A percentile compares a stretch with the other conserved stretches of the same genome.
phyloP scores from a whole-genome alignment of 1,140 invertebrate genomes.

The Anastatus disparis region DNA sequence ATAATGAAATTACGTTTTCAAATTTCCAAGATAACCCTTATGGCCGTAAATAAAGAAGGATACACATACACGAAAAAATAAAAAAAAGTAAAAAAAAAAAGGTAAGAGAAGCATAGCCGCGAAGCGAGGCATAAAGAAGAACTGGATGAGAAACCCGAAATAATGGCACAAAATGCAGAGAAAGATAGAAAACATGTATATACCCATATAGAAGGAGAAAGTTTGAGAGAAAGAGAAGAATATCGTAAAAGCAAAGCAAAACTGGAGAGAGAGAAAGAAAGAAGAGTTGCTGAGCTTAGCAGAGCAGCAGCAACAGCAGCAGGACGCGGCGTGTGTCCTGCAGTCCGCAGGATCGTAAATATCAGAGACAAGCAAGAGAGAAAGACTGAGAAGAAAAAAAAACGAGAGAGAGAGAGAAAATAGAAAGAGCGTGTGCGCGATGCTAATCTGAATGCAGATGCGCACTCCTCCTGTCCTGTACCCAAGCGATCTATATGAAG shows the following conservation, averaged over 20 bases:
- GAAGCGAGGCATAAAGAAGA: not conserved
- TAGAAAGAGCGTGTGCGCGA: slow-evolving; percentile 50
- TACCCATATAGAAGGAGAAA: not conserved
- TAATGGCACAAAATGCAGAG: too few species aligned
- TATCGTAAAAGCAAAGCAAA: slow-evolving; percentile 12
- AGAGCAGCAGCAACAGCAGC: slow-evolving; percentile 26
- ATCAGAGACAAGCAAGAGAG: slow-evolving; percentile 28
- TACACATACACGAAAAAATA: not conserved
- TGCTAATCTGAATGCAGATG: slow-evolving; percentile 62
- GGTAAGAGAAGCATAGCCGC: not conserved
- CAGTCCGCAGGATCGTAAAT: slow-evolving; percentile 48
- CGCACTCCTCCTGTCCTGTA: slow-evolving; percentile 46
- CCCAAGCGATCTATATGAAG: slow-evolving; percentile 50
- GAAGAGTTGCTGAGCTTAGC: slow-evolving; percentile 31
- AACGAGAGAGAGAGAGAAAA: too few species aligned
- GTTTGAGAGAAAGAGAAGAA: slow-evolving; percentile 30
- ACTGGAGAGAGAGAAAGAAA: too few species aligned
- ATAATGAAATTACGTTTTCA: slow-evolving; percentile 19
- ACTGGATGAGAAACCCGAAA: not conserved
- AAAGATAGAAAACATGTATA: not conserved
- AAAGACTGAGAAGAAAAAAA: too few species aligned
- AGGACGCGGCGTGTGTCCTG: slow-evolving; percentile 44
- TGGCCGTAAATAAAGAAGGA: slow-evolving; percentile 6
- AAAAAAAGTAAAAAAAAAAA: not conserved
- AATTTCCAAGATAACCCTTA: slow-evolving; percentile 7